Evolutionary conservation across 2,113 vertebrate species (phyloP), one percentile per base, ranked within the genome.

Genomic region (Xiphophorus maculatus): DNA sequence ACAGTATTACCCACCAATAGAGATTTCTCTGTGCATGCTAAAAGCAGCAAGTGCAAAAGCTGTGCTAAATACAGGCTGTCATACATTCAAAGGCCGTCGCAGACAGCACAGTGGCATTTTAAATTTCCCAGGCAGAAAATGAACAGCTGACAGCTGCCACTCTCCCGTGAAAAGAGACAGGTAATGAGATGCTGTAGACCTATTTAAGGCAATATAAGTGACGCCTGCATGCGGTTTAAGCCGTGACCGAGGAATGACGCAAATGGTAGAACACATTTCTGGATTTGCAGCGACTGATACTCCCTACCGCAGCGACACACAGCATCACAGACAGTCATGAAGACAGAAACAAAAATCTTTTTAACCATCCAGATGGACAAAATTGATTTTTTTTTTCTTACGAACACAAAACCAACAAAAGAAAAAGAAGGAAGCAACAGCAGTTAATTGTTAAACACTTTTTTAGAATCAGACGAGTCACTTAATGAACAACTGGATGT

Each of bases 61-160:
- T 76, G 58, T 35, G 48, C 58, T 63, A 82, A 80, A 30, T 68
- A 60, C 42, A 60, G 66, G 42, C 54, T 75, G 74, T 58, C 82
- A 80, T 32, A 48, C 71, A 72, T 35, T 54, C 37, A 42, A 28
- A 67, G 11, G 8, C 51, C 14, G 9, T 69, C 0, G 48, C 61
- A 30, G 48, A 35, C 64, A 6, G 76, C 69, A 61, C 29, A 67
- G 54, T 35, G 68, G 70, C 29, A 67, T 12, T 48, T 75, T n/a
- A 69, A 72, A 74, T 19, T 70, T 74, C 29, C n/a, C 54, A 19
- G 27, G 35, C n/a, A 71, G 64, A 58, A 27, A 14, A 72, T 19
- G 22, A 62, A 22, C 27, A 30, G 44, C 2, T 30, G 42, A 62
- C 14, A 42, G 29, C 73, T 60, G 64, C 54, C 37, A 30, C 29